phyloP scores from a whole-genome alignment of 1,140 invertebrate species.

The Pogonomyrmex californicus region DNA sequence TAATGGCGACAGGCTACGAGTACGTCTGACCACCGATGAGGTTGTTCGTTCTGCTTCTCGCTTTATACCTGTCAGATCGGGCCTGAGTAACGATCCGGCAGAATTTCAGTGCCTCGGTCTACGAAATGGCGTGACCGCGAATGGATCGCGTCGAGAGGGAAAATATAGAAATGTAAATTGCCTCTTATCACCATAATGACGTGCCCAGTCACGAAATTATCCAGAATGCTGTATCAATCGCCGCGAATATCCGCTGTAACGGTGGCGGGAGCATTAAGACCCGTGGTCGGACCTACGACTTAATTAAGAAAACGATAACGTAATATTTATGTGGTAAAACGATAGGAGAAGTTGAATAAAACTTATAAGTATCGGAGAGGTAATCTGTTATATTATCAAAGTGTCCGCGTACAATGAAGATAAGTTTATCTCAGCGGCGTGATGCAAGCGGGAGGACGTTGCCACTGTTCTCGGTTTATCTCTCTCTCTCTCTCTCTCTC shows the following conservation, averaged over 20 bases:
- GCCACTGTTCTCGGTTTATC: constrained; percentile 55
- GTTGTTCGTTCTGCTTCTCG: constrained; percentile 62
- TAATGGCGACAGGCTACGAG: constrained; percentile 39
- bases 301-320: constrained; percentile 57
- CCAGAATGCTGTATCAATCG: constrained; percentile 68
- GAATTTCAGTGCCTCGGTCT: constrained; percentile 67
- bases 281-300: neutral
- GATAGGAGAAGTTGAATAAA: constrained; percentile 19
- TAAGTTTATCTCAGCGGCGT: constrained; percentile 54
- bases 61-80: constrained; percentile 70
- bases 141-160: constrained; percentile 67
- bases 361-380: constrained; percentile 14
- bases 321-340: constrained; percentile 33
- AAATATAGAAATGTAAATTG: constrained; percentile 69
- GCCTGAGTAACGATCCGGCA: constrained; percentile 72
- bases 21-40: constrained; percentile 35
- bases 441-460: constrained; percentile 48
- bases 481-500: neutral
- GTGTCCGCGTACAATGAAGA: constrained; percentile 60
- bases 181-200: constrained; percentile 65
- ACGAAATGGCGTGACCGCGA: constrained; percentile 69
- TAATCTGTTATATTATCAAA: constrained; percentile 62
- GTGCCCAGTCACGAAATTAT: constrained; percentile 67
- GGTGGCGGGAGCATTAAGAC: neutral
- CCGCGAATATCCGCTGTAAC: constrained; percentile 7